Evolutionary conservation across 2,113 vertebrate genomes (phyloP).

Genomic region (Nansenia antarctica): DNA sequence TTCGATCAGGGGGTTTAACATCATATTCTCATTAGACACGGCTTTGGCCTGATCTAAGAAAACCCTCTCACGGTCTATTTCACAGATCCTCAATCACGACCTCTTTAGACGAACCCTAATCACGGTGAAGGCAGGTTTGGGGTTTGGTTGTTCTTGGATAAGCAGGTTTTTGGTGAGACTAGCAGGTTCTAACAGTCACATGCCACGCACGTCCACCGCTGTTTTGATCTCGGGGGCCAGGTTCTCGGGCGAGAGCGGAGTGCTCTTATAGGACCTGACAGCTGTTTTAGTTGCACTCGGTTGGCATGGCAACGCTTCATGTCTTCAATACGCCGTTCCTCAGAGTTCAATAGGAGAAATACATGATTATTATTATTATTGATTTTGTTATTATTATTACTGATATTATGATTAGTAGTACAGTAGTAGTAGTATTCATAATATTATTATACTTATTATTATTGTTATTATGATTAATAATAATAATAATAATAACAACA

Average conservation of each 20-base stretch:
- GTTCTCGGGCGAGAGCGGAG: neutral
- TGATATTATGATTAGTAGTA: too few relatives aligned
- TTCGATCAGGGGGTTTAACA: neutral
- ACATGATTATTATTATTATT: too few relatives aligned
- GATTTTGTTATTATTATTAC: too few relatives aligned
- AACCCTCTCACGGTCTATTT: constrained; percentile 10
- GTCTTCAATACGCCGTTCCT: neutral
- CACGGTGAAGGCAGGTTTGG: neutral
- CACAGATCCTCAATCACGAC: constrained; percentile 29
- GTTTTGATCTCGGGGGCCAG: constrained; percentile 18
- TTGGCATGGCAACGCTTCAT: neutral
- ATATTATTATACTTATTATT: too few relatives aligned
- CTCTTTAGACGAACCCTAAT: constrained; percentile 11
- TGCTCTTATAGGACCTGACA: constrained; percentile 22
- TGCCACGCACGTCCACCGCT: neutral
- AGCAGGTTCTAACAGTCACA: neutral
- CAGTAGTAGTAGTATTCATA: too few relatives aligned
- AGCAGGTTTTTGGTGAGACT: neutral
- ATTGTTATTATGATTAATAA: too few relatives aligned
- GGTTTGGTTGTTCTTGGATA: neutral
- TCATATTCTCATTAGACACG: neutral
- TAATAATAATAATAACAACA: too few relatives aligned
- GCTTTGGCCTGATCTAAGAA: neutral
- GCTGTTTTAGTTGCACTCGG: constrained; percentile 31
- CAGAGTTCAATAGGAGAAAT: too few relatives aligned